Evolutionary conservation across 1,140 invertebrate species (phyloP), one percentile per base, ranked within the genome.

Genomic region (Caenorhabditis latens): DNA sequence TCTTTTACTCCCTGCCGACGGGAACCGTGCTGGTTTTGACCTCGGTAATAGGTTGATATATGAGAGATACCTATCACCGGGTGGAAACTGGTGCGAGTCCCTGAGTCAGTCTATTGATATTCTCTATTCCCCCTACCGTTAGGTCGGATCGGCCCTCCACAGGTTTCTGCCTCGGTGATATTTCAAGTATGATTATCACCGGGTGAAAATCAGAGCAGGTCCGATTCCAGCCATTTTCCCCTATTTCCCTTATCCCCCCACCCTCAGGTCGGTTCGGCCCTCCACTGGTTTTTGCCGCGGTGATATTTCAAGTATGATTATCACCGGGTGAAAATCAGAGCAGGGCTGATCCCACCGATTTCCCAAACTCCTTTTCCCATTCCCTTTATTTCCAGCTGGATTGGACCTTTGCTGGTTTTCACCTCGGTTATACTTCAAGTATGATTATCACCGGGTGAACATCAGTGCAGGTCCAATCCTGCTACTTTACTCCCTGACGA

Each of bases 181-280:
- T 46, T 71, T n/a, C 65, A 46, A 40, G 11, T 13, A 19, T n/a
- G 65, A 46, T 71, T 71, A 71, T 71, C 65, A 71, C 65, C 65
- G 65, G 65, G 65, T 71, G 8, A 48, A 43, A 71, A 43, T n/a
- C 19, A 42, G 65, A 14, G 46, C 13, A 46, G 65, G 65, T 48
- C 65, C n/a, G 42, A 71, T 71, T 16, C 63, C 9, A 16, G 9
- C 50, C 2, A 9, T 2, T 16, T 16, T 14, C 16, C 50, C 5
- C 50, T n/a, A n/a, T n/a, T n/a, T n/a, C n/a, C n/a, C n/a, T n/a
- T n/a, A n/a, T 11, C 11, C 11, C 50, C 50, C 50, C 50, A 53
- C 16, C n/a, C n/a, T n/a, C n/a, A n/a, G 57, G 3, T 16, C 9
- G 19, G 61, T 2, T 32, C 24, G 61, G 61, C 40, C 61, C 21